Percentiles rank a stretch among this genome's conserved stretches.
phyloP scores from a whole-genome alignment of 2,888 invertebrate genomes.

The Synergus itoensis region DNA sequence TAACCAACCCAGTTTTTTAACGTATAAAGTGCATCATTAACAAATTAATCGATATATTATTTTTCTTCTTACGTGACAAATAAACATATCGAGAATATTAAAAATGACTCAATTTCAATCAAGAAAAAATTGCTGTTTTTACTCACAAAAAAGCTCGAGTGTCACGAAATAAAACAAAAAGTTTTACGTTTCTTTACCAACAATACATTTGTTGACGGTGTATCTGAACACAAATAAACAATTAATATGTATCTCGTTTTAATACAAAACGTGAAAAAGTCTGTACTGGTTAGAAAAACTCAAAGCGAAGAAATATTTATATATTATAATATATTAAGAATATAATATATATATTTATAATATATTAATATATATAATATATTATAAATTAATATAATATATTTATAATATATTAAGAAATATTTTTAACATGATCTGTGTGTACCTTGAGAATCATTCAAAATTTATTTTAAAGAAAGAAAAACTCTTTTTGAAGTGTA shows the following conservation, averaged over 20 bases:
- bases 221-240: background rate
- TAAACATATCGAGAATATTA: slow-evolving; percentile 62
- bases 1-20: slow-evolving; percentile 20
- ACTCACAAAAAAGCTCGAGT: background rate
- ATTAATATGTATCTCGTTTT: slow-evolving; percentile 8
- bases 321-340: too few relatives aligned
- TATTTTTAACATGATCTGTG: slow-evolving; percentile 65
- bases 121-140: background rate
- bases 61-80: slow-evolving; percentile 56
- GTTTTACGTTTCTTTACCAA: slow-evolving; percentile 7
- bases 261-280: background rate
- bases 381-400: too few relatives aligned
- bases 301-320: slow-evolving; percentile 61
- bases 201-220: slow-evolving; percentile 4
- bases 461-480: background rate
- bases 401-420: too few relatives aligned
- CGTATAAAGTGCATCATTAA: slow-evolving; percentile 12
- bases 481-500: background rate
- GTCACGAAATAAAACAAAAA: slow-evolving; percentile 9
- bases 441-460: slow-evolving; percentile 21
- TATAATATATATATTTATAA: too few relatives aligned
- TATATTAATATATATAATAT: too few relatives aligned
- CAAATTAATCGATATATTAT: slow-evolving; percentile 1
- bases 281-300: slow-evolving; percentile 11
- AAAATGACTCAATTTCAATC: slow-evolving; percentile 9